Evolutionary conservation across 2,113 vertebrate species (phyloP).

Genomic region (Helogale parvula): DNA sequence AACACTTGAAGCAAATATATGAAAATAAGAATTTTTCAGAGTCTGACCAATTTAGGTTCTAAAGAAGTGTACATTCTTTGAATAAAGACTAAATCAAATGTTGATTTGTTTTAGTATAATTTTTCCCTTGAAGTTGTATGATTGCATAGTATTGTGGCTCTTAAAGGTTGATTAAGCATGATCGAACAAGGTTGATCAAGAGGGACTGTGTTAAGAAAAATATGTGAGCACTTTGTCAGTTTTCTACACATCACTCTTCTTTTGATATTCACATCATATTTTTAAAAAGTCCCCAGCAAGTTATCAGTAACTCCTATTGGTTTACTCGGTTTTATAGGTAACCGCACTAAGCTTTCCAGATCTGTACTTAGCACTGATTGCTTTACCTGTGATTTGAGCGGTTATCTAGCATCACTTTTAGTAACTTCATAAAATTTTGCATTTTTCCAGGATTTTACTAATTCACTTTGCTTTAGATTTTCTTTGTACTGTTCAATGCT

Average conservation of each 20-base stretch:
- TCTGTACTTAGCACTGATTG: background rate
- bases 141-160: background rate
- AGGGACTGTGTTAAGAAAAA: background rate
- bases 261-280: background rate
- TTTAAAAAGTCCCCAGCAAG: background rate
- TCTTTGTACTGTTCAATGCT: background rate
- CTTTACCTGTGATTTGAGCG: background rate
- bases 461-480: background rate
- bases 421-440: constrained; percentile 2
- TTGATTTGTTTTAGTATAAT: background rate
- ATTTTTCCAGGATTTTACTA: background rate
- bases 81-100: background rate
- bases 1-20: constrained; percentile 30
- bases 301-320: background rate
- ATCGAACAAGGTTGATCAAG: background rate
- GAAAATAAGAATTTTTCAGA: constrained; percentile 22
- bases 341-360: background rate
- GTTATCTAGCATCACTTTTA: background rate
- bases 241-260: background rate
- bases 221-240: background rate
- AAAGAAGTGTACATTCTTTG: background rate
- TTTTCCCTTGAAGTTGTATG: constrained; percentile 16
- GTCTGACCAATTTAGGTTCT: background rate
- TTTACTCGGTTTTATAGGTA: background rate
- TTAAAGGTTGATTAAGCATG: background rate